Base-by-base conservation (phyloP, 2,113 vertebrate species). In the Lota lota region DNA sequence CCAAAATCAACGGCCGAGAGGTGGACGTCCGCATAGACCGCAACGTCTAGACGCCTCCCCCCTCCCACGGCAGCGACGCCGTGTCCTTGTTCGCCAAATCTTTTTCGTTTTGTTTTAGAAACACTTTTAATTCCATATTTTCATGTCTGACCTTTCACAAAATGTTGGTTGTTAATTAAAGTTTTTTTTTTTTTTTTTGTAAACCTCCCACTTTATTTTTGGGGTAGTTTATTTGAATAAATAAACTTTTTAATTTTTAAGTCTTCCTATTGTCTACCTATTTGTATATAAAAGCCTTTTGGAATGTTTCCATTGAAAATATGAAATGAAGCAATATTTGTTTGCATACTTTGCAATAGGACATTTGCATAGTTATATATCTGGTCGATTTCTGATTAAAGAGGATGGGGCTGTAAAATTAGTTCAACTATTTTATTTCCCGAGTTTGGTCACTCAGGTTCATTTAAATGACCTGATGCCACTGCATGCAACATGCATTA, bases 11-110 rank as follows among this genome's bases (percentile, higher is more conserved):
- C 70, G 97, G 97, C 77, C 90, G 97, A 88, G 97, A 99, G 91
- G 97, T 99, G 68, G 97, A 99, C 64, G 97, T 99, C 70, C 97
- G 96, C 79, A 90, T 98, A 77, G 97, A 99, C 88, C 95, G 95
- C 69, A 97, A 96, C 69, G 96, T 95, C 24, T 99, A 93, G 92
- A 81, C 54, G 21, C 82, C 33, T 89, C 88, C 92, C 87, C 83
- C 85, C 91, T 87, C 67, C 78, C 78, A 83, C 53, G n/a, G 16
- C 53, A n/a, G 16, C n/a, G 16, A 56, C 53, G 7, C 53, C 17
- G n/a, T n/a, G 53, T 56, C 40, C 40, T 12, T 47, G 40, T 8
- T 47, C 40, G 40, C 76, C 72, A 70, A 92, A 89, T 91, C 21
- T 20, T 59, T 94, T 95, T 95, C 92, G 93, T 94, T 95, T 93